Base-by-base conservation (phyloP, 2,113 vertebrate genomes). In the Protomyctophum bolini region DNA sequence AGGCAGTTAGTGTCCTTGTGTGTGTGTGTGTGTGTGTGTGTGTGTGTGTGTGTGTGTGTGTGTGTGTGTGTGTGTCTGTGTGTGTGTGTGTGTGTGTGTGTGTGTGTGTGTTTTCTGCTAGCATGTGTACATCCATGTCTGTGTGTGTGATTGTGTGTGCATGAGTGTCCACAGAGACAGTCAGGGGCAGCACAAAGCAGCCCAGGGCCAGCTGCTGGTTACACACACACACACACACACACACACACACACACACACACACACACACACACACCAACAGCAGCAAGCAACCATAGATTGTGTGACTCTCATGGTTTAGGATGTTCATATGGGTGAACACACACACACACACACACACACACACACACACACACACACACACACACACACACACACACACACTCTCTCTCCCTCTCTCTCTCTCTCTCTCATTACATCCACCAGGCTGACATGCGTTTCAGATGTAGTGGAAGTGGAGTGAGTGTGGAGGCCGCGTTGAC, bases 401-500 rank as follows among this genome's bases (percentile, higher is more conserved):
- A 2, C 21, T 33, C 58, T 3, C 58, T 11, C 21, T 11, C 6
- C 28, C 33, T 47, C 10, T 47, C 63, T 75, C 54, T 76, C 66
- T 70, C 12, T 73, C 63, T 8, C 55, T 73, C 60, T 86, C 84
- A 83, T 86, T 90, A 81, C 64, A 78, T 68, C 61, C 68, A 66
- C 65, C 46, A 73, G 75, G 80, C 80, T 76, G 78, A 87, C 86
- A 72, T n/a, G n/a, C n/a, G n/a, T n/a, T 78, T 86, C 85, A 84
- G 85, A 84, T 73, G 73, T 74, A 69, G 81, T 81, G 76, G 73
- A 86, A 88, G 75, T 75, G 80, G 79, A 85, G 84, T 83, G 82
- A 89, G 81, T 67, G 80, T 80, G 73, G 85, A 89, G 89, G 88
- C 90, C 79, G 86, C 79, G 83, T 69, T 81, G 88, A 91, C 89